These are phyloP conservation scores for Brachylomia viminalis DNA, from an alignment of 2,888 invertebrate genomes.

Conservation along the genomic window DNA sequence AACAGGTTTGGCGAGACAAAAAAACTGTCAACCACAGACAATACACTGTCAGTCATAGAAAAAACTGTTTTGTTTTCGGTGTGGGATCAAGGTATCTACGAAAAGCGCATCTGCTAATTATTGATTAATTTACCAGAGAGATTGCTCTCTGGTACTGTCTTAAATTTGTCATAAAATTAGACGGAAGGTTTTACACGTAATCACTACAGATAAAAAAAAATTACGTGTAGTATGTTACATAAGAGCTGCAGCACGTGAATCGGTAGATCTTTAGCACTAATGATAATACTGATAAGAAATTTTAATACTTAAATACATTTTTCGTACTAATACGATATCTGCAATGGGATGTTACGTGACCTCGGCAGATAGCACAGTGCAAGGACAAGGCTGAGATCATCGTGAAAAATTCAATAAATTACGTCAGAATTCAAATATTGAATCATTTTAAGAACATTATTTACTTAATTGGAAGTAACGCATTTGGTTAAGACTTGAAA, in stretches of 20 bases:
- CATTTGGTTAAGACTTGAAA: background rate
- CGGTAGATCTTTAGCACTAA: constrained; percentile 10
- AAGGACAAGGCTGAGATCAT: constrained; percentile 21
- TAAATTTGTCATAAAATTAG: background rate
- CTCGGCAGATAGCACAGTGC: constrained; percentile 19
- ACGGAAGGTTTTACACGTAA: background rate
- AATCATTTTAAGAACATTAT: background rate
- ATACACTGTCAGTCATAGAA: background rate
- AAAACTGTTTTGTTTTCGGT: background rate
- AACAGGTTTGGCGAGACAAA: background rate
- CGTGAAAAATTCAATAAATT: background rate
- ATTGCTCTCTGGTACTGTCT: background rate
- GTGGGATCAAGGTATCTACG: background rate
- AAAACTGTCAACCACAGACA: background rate
- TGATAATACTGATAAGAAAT: constrained; percentile 47
- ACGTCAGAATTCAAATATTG: background rate
- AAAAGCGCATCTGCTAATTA: background rate
- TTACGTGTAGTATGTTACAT: constrained; percentile 43
- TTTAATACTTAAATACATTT: constrained; percentile 4
- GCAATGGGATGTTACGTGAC: constrained; percentile 24
- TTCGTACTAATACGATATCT: constrained; percentile 39
- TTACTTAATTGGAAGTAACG: background rate
- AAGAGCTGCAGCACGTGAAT: constrained; percentile 39
- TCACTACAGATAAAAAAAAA: constrained; percentile 42
- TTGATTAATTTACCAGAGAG: background rate